Percentiles rank a stretch among this genome's conserved stretches.
Evolutionary conservation across 2,888 invertebrate genomes (phyloP).

Genomic region (Julus scanicus): DNA sequence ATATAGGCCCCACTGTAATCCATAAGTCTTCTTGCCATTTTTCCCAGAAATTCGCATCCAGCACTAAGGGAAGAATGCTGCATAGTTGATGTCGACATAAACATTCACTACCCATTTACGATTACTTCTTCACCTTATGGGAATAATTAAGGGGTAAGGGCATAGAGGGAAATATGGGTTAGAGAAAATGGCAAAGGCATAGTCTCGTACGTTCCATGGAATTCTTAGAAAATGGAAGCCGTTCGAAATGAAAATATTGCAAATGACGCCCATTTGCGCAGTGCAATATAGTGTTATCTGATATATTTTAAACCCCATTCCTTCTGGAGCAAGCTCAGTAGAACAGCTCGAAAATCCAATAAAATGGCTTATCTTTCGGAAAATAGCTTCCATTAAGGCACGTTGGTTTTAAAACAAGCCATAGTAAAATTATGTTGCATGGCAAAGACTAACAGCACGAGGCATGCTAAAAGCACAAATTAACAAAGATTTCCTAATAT

Average conservation of each 20-base stretch:
- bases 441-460: not conserved
- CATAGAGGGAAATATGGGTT: not conserved
- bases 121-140: conserved; percentile 29
- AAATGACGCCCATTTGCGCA: not conserved
- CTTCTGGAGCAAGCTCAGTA: not conserved
- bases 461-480: not conserved
- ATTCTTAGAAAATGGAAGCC: conserved; percentile 9
- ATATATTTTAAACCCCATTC: not conserved
- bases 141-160: conserved; percentile 5
- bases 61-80: not conserved
- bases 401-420: not conserved
- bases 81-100: not conserved
- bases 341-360: conserved; percentile 21
- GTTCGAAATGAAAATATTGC: not conserved
- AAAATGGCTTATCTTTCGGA: not conserved
- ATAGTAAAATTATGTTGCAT: not conserved
- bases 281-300: conserved; percentile 20
- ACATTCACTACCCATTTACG: conserved; percentile 25
- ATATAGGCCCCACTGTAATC: not conserved
- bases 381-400: not conserved
- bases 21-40: not conserved
- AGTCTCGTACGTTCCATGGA: not conserved
- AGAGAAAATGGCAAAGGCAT: not conserved
- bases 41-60: not conserved
- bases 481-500: not conserved